Evolutionary conservation across 2,888 invertebrate genomes (phyloP).

Genomic region (Cephus pygmeus): DNA sequence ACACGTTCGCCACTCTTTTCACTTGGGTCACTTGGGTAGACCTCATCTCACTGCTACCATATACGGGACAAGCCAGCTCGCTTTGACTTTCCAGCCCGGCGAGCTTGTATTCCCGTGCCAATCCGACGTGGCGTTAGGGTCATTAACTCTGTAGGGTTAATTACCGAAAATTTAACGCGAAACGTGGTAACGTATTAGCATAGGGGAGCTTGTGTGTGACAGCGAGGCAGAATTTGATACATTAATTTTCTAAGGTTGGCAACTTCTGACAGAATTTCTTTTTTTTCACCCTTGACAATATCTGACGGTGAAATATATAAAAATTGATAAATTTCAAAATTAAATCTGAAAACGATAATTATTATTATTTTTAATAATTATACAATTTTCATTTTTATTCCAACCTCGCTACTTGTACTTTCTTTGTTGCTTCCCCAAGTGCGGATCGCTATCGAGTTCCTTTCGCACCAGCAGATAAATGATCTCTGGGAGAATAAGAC

Average conservation of each 20-base stretch:
- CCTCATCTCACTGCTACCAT: background rate
- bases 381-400: background rate
- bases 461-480: background rate
- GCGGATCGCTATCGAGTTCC: background rate
- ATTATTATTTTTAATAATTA: background rate
- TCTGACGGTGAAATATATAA: background rate
- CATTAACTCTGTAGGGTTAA: background rate
- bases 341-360: background rate
- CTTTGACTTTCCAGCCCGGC: background rate
- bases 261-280: background rate
- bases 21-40: background rate
- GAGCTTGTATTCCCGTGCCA: background rate
- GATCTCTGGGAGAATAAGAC: background rate
- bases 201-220: background rate
- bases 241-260: background rate
- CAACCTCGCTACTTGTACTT: background rate
- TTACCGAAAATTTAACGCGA: background rate
- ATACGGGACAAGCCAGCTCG: background rate
- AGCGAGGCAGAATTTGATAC: background rate
- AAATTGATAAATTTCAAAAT: background rate
- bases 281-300: no score
- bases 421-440: background rate
- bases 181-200: background rate
- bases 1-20: conserved; percentile 15
- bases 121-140: background rate